phyloP scores from a whole-genome alignment of 2,113 vertebrate genomes.

The Hiodon alosoides region DNA sequence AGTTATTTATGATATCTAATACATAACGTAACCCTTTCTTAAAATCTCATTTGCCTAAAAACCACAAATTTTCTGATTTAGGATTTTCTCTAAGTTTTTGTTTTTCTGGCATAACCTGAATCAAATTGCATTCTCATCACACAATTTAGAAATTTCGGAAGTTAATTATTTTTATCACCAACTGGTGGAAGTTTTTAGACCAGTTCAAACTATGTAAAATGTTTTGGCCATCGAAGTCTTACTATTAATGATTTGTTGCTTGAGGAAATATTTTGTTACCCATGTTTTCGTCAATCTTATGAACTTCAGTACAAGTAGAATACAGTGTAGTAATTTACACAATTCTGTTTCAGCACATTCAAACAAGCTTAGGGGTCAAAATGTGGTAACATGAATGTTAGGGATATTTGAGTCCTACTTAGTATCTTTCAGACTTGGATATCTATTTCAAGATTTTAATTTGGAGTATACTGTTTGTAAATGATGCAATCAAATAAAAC shows the following conservation, averaged over 20 bases:
- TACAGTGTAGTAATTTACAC: too few relatives aligned
- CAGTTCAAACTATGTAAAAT: background rate
- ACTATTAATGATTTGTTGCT: background rate
- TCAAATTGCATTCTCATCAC: too few relatives aligned
- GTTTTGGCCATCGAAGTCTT: background rate
- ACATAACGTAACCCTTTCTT: constrained; percentile 7
- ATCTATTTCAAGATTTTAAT: constrained; percentile 1
- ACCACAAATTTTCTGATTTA: too few relatives aligned
- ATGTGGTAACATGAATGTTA: constrained; percentile 15
- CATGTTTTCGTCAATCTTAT: too few relatives aligned
- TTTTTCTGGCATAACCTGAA: constrained; percentile 10
- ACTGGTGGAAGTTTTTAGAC: too few relatives aligned
- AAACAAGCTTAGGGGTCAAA: background rate
- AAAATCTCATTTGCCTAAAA: constrained; percentile 23
- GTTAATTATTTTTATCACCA: background rate
- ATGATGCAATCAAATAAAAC: constrained; percentile 32
- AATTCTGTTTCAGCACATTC: background rate
- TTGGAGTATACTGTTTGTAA: constrained; percentile 31
- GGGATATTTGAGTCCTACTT: background rate
- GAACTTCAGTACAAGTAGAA: too few relatives aligned
- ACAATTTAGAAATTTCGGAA: background rate
- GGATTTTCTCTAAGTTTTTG: constrained; percentile 20
- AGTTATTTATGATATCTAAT: constrained; percentile 28
- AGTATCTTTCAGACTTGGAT: too few relatives aligned
- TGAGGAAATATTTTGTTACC: background rate